Percentiles rank a stretch among this genome's conserved stretches.
These are phyloP conservation scores for Belgica antarctica DNA, from an alignment of 2,888 invertebrate species.

Conservation along the genomic window DNA sequence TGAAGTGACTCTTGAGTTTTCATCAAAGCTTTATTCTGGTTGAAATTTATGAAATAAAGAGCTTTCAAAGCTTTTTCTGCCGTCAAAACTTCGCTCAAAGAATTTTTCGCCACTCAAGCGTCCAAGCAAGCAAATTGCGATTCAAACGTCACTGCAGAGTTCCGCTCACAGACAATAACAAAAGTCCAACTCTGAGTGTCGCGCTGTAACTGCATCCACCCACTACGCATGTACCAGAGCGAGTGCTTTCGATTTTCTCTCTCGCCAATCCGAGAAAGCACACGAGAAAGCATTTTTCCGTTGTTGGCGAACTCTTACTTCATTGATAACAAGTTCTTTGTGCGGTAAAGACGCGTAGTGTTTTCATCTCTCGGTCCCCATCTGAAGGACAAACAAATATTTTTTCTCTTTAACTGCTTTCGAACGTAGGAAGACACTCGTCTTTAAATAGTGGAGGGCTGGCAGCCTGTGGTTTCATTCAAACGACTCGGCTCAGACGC, in stretches of 20 bases:
- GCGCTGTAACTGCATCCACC: conserved; percentile 27
- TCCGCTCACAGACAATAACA: conserved; percentile 33
- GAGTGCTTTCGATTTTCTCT: not conserved
- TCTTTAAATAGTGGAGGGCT: not conserved
- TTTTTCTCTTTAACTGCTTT: not conserved
- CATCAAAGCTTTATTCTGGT: no score
- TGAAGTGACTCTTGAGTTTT: no score
- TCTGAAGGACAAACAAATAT: conserved; percentile 21
- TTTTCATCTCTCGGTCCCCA: not conserved
- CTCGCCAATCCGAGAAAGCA: not conserved
- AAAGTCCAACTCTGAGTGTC: conserved; percentile 25
- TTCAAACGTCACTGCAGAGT: no score
- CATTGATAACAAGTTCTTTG: conserved; percentile 38
- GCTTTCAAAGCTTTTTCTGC: no score
- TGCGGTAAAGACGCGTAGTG: conserved; percentile 23
- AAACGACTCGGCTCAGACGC: not conserved
- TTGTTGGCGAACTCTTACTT: not conserved
- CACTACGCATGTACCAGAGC: conserved; percentile 31
- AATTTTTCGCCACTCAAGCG: no score
- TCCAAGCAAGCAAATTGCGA: no score
- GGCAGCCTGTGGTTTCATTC: not conserved
- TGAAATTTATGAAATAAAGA: no score
- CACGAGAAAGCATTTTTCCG: not conserved
- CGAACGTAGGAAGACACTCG: not conserved
- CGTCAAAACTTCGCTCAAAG: no score